phyloP scores from a whole-genome alignment of 2,797 vertebrate species.

The Syngnathus rostellatus region DNA sequence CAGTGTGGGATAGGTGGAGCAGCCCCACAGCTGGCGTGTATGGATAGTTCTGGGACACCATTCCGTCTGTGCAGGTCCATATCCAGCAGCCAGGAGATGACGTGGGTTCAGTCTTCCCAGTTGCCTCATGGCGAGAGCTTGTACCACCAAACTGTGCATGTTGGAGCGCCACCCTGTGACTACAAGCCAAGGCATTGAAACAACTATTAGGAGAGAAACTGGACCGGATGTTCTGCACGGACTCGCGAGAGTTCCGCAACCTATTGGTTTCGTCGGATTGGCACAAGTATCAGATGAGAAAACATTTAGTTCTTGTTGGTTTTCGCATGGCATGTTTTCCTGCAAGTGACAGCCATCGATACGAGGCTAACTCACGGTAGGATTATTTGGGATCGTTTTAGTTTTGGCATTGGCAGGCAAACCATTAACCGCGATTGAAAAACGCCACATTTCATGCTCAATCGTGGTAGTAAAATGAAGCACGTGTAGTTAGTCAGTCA shows the following conservation, averaged over 20 bases:
- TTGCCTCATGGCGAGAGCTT: slow-evolving; percentile 63
- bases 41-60: slow-evolving; percentile 66
- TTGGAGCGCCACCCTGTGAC: slow-evolving; percentile 33
- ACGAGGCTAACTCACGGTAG: background rate
- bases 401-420: no score
- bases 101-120: slow-evolving; percentile 54
- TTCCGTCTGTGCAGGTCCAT: slow-evolving; percentile 35
- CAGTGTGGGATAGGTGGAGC: slow-evolving; percentile 20
- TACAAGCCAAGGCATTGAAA: slow-evolving; percentile 11
- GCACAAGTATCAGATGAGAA: background rate
- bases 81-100: slow-evolving; percentile 52
- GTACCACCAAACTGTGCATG: slow-evolving; percentile 68
- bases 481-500: background rate
- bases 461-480: background rate
- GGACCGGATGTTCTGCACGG: background rate
- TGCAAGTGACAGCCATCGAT: background rate
- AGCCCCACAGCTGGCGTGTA: slow-evolving; percentile 63
- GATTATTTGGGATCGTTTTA: no score
- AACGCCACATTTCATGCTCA: background rate
- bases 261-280: background rate
- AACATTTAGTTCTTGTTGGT: background rate
- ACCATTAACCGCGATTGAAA: background rate
- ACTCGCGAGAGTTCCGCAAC: background rate
- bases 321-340: no score
- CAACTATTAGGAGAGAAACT: background rate